Conservation (phyloP, 2,113 vertebrate species). For the Myrmophylax atrothorax region DNA sequence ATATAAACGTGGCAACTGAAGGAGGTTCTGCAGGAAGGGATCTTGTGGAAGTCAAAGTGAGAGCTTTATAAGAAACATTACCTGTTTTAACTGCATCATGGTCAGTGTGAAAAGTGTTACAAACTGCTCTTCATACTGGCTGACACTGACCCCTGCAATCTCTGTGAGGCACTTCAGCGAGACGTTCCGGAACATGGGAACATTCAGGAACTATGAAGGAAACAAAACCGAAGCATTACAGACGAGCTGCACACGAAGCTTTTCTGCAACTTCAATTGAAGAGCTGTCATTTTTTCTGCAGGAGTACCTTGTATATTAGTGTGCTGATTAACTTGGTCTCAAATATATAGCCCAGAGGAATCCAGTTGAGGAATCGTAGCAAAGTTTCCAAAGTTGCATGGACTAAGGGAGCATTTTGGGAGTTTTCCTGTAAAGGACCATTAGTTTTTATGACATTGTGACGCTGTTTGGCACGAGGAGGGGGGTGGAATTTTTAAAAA, state of each 20-base stretch:
- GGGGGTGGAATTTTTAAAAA: neutral
- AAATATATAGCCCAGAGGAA: conserved; percentile 98
- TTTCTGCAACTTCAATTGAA: neutral
- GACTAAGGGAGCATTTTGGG: conserved; percentile 97
- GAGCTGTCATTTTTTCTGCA: neutral
- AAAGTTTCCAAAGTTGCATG: conserved; percentile 97
- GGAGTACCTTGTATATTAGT: conserved; percentile 93
- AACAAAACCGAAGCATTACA: neutral
- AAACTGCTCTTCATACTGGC: conserved; percentile 98
- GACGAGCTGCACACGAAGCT: neutral
- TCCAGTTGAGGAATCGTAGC: conserved; percentile 98
- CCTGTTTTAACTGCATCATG: conserved; percentile 99
- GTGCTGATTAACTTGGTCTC: conserved; percentile 99
- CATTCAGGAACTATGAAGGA: conserved; percentile 91
- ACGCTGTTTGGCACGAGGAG: neutral
- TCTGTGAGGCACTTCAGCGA: conserved; percentile 99
- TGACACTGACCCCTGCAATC: conserved; percentile 97
- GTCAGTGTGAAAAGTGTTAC: conserved; percentile 96
- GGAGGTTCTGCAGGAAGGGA: neutral
- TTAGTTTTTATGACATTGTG: neutral
- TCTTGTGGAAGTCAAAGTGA: neutral
- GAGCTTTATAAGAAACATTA: conserved; percentile 43
- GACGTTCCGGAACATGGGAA: conserved; percentile 99
- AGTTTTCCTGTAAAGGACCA: conserved; percentile 86
- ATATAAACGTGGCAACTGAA: neutral